Conservation (phyloP, 2,113 vertebrate species). For the Orcinus orca region DNA sequence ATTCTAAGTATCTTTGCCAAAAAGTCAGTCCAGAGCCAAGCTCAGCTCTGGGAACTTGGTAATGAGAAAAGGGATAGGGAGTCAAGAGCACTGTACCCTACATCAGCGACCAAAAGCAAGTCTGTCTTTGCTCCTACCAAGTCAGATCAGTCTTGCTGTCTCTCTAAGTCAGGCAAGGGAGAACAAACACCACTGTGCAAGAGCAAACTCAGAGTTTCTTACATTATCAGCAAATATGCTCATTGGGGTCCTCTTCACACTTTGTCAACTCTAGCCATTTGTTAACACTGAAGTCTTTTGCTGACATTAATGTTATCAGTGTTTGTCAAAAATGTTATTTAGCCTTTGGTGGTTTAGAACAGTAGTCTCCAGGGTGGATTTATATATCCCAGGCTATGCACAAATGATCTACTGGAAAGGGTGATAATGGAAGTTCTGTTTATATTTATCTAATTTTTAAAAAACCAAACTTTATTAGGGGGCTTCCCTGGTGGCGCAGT, state of each 20-base stretch:
- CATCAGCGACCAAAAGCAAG: background rate
- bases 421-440: background rate
- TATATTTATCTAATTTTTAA: slow-evolving; percentile 17
- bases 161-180: background rate
- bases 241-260: background rate
- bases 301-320: background rate
- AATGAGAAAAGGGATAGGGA: background rate
- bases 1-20: slow-evolving; percentile 44
- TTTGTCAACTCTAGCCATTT: background rate
- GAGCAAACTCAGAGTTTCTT: background rate
- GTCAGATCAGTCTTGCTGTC: background rate
- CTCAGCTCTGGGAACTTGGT: slow-evolving; percentile 43
- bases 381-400: background rate
- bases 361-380: background rate
- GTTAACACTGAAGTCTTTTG: background rate
- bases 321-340: background rate
- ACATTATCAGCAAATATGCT: background rate
- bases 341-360: slow-evolving; percentile 17
- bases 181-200: background rate
- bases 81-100: background rate
- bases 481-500: too few relatives aligned
- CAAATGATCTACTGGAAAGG: background rate
- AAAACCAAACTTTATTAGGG: slow-evolving; percentile 37
- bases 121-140: background rate
- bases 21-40: slow-evolving; percentile 10